These are phyloP conservation scores for Drosophila obscura DNA, from an alignment of 1,140 invertebrate genomes.

Conservation along the genomic window DNA sequence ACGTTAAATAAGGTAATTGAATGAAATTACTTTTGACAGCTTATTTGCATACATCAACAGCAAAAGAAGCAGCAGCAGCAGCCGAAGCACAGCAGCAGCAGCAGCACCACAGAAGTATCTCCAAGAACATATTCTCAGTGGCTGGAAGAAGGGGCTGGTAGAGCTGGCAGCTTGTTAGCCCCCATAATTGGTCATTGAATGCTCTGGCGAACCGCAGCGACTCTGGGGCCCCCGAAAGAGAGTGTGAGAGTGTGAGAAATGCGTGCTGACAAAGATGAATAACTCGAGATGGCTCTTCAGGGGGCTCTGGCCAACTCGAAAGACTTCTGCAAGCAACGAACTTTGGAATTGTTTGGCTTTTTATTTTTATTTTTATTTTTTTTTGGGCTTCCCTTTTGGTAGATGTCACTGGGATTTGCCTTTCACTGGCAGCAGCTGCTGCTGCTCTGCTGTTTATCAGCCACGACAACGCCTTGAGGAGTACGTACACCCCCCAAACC, in stretches of 20 bases:
- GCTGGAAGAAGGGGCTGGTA: conserved; percentile 7
- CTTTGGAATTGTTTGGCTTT: conserved; percentile 28
- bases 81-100: conserved; percentile 21
- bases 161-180: conserved; percentile 65
- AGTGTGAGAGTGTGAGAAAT: conserved; percentile 61
- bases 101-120: conserved; percentile 1
- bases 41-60: conserved; percentile 82
- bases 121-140: neutral
- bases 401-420: conserved; percentile 47
- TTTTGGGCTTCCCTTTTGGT: conserved; percentile 5
- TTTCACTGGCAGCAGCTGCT: conserved; percentile 34
- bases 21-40: conserved; percentile 83
- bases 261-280: conserved; percentile 71
- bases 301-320: conserved; percentile 13
- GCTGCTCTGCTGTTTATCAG: conserved; percentile 36
- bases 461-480: no score
- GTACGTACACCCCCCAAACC: neutral
- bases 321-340: conserved; percentile 42
- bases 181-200: conserved; percentile 80
- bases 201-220: conserved; percentile 14
- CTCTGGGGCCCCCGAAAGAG: conserved; percentile 1
- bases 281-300: conserved; percentile 39
- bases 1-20: conserved; percentile 82
- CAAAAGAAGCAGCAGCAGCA: conserved; percentile 41
- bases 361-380: conserved; percentile 1